Conservation (phyloP, 2,888 invertebrate species). For the Eledone cirrhosa region DNA sequence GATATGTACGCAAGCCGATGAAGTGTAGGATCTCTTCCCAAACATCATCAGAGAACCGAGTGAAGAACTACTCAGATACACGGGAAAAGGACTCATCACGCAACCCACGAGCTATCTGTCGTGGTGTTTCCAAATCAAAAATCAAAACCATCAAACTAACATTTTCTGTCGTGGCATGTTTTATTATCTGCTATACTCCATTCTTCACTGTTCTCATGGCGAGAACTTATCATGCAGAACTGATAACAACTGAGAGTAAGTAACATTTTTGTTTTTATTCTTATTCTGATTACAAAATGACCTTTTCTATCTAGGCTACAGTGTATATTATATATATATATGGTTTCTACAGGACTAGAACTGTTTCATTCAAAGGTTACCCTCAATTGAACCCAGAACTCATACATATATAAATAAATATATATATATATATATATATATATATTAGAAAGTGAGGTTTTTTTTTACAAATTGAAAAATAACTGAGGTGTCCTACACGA, state of each 20-base stretch:
- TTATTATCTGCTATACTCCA: slow-evolving; percentile 76
- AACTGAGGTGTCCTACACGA: no score
- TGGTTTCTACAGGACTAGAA: no score
- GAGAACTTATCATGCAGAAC: background rate
- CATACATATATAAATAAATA: no score
- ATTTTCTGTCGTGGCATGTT: slow-evolving; percentile 68
- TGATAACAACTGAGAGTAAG: background rate
- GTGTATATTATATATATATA: no score
- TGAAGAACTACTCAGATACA: slow-evolving; percentile 26
- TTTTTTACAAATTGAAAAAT: no score
- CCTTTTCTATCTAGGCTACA: no score
- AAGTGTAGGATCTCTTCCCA: slow-evolving; percentile 63
- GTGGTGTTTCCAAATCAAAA: slow-evolving; percentile 66
- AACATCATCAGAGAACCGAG: slow-evolving; percentile 11
- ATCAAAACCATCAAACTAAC: slow-evolving; percentile 70
- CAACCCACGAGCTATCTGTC: slow-evolving; percentile 41
- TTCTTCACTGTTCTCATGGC: slow-evolving; percentile 68
- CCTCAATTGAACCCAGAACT: no score
- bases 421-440: no score
- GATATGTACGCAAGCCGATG: slow-evolving; percentile 65
- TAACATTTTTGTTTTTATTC: background rate
- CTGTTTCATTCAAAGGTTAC: no score
- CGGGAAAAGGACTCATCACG: slow-evolving; percentile 28
- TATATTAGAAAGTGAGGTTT: no score
- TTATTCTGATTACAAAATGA: background rate